Conservation (phyloP, 2,888 invertebrate species). For the Spilarctia lutea region DNA sequence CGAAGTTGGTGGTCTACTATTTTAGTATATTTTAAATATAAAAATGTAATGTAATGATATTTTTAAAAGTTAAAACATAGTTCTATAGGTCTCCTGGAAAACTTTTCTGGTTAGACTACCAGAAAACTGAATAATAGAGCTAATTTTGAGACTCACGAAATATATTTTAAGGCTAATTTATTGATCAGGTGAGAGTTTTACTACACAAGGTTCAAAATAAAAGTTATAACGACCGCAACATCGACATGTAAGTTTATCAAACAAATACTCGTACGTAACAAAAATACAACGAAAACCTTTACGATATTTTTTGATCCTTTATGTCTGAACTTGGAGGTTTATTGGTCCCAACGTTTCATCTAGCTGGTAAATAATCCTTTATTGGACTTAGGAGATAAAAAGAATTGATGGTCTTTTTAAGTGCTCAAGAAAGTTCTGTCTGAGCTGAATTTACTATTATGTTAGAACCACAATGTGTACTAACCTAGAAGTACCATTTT, state of each 20-base stretch:
- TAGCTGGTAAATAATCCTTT: constrained; percentile 30
- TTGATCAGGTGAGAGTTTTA: not conserved
- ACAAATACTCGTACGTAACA: constrained; percentile 1
- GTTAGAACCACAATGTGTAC: not conserved
- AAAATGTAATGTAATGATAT: too few relatives aligned
- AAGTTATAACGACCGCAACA: not conserved
- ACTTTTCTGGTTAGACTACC: too few relatives aligned
- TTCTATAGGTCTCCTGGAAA: too few relatives aligned
- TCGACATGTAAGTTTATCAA: constrained; percentile 5
- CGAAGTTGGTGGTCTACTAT: too few relatives aligned
- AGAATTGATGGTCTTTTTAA: constrained; percentile 37
- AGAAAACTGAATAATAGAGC: too few relatives aligned
- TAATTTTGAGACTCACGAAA: too few relatives aligned
- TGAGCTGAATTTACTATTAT: constrained; percentile 18
- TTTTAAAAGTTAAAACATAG: too few relatives aligned
- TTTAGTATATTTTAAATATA: too few relatives aligned
- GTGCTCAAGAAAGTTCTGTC: constrained; percentile 22
- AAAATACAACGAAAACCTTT: constrained; percentile 16
- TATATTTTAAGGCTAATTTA: not conserved
- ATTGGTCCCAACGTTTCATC: constrained; percentile 32
- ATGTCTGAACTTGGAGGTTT: constrained; percentile 18
- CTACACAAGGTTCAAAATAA: not conserved
- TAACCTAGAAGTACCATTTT: not conserved
- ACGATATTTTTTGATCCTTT: constrained; percentile 19
- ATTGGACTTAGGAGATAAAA: constrained; percentile 33